phyloP scores from a whole-genome alignment of 1,140 invertebrate genomes.

The Ceratoteleas bidentatus region DNA sequence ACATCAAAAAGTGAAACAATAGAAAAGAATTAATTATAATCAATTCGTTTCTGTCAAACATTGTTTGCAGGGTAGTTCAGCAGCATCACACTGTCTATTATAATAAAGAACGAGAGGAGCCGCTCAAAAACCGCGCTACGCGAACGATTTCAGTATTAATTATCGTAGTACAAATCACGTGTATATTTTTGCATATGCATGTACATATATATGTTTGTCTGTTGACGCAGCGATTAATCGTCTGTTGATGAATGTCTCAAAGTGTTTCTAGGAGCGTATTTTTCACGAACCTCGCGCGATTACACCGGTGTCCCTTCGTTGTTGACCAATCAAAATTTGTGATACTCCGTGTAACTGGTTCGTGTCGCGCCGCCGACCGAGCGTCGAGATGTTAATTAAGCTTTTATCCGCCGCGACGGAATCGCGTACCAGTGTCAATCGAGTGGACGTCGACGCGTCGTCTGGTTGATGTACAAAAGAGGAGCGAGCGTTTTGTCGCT shows the following conservation, averaged over 20 bases:
- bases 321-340: conserved; percentile 14
- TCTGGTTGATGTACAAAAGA: conserved; percentile 3
- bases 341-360: not conserved
- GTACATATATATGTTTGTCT: conserved; percentile 27
- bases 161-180: conserved; percentile 60
- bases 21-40: too few species aligned
- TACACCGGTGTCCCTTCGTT: conserved; percentile 7
- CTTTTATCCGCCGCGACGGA: too few species aligned
- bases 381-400: too few species aligned
- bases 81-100: too few species aligned
- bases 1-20: too few species aligned
- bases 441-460: too few species aligned
- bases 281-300: conserved; percentile 38
- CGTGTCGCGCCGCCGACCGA: too few species aligned
- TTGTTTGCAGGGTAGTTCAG: too few species aligned
- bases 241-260: conserved; percentile 55
- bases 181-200: conserved; percentile 61
- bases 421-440: too few species aligned
- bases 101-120: not conserved
- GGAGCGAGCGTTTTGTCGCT: not conserved
- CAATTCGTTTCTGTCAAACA: too few species aligned
- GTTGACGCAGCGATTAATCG: conserved; percentile 27
- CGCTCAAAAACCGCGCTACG: conserved; percentile 42
- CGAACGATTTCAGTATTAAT: conserved; percentile 65
- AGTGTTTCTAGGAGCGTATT: conserved; percentile 53